Percentiles rank a stretch among this genome's conserved stretches.
These are phyloP conservation scores for Choristoneura fumiferana DNA, from an alignment of 1,140 invertebrate species.

Conservation along the genomic window DNA sequence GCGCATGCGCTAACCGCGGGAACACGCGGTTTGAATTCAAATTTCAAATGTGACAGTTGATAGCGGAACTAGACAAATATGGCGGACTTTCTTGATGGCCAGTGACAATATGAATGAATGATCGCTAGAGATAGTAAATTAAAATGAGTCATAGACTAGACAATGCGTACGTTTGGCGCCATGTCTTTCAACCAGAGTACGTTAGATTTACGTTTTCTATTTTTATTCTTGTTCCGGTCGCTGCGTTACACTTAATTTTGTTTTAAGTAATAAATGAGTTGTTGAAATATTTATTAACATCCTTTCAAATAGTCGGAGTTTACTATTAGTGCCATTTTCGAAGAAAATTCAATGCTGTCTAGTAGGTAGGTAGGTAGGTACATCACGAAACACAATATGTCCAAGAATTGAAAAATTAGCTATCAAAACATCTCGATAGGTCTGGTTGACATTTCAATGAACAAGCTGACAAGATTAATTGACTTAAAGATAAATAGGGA, in stretches of 20 bases:
- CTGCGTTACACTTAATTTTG: background rate
- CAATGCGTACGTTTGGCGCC: background rate
- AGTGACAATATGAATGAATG: constrained; percentile 11
- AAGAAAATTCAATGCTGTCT: too few relatives aligned
- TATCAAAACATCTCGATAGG: too few relatives aligned
- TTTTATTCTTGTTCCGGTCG: background rate
- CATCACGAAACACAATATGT: too few relatives aligned
- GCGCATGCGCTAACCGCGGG: constrained; percentile 43
- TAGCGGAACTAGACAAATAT: constrained; percentile 30
- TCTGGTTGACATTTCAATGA: too few relatives aligned
- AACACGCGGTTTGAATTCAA: constrained; percentile 47
- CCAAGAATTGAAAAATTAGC: too few relatives aligned
- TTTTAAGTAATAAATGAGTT: background rate
- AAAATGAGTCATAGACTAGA: constrained; percentile 16
- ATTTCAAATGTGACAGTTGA: constrained; percentile 25
- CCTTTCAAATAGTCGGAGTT: background rate
- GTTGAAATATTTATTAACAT: constrained; percentile 8
- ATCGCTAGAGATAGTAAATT: constrained; percentile 10
- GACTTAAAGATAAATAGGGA: background rate
- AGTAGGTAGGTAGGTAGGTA: too few relatives aligned
- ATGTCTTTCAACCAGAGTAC: background rate
- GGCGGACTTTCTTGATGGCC: constrained; percentile 12
- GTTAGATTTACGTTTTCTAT: constrained; percentile 9
- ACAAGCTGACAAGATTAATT: background rate
- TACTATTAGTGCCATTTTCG: too few relatives aligned